A percentile compares a stretch with the other conserved stretches of the same genome.
phyloP scores from a whole-genome alignment of 2,888 invertebrate species.

The Tridacna gigas region DNA sequence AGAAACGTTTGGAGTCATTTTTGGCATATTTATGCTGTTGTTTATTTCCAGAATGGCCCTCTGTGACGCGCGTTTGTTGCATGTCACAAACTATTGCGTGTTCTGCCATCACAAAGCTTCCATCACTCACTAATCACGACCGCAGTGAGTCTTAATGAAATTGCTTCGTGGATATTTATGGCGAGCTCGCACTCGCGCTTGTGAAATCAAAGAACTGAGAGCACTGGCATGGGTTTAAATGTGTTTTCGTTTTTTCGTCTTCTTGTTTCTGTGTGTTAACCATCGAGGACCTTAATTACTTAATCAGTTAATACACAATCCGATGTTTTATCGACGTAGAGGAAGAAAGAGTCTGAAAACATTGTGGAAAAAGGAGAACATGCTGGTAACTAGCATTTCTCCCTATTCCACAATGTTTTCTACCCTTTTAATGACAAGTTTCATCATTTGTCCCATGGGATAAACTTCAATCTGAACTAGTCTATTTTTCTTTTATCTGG shows the following conservation, averaged over 20 bases:
- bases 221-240: background rate
- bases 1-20: background rate
- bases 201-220: background rate
- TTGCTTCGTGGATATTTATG: conserved; percentile 27
- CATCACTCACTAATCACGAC: conserved; percentile 52
- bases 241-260: too few species aligned
- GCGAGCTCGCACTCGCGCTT: background rate
- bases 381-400: background rate
- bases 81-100: conserved; percentile 19
- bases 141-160: conserved; percentile 59
- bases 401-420: background rate
- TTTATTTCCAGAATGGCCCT: background rate
- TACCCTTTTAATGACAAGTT: too few species aligned
- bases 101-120: conserved; percentile 5
- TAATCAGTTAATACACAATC: too few species aligned
- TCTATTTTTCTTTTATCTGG: too few species aligned
- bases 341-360: too few species aligned
- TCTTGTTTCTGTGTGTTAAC: too few species aligned
- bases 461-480: too few species aligned
- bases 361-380: background rate
- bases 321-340: too few species aligned
- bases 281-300: too few species aligned
- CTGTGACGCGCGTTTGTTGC: background rate
- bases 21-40: conserved; percentile 1
- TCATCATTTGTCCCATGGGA: too few species aligned